Conservation (phyloP, 2,888 invertebrate species). For the Stratiomys singularior region DNA sequence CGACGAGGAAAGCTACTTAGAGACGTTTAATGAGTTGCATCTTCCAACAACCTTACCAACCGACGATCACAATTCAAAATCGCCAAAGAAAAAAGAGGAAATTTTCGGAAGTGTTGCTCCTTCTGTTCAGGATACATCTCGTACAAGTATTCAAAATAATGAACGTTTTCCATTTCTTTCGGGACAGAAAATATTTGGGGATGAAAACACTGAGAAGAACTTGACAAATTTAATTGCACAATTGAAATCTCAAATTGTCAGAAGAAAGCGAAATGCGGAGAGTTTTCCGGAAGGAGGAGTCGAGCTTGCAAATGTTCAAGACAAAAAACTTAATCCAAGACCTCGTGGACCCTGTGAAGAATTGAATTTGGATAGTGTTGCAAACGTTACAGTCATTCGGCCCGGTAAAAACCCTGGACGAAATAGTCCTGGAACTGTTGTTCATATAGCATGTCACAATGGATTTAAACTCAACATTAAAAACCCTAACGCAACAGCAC, state of each 20-base stretch:
- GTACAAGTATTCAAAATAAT: not conserved
- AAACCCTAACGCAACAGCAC: slow-evolving; percentile 77
- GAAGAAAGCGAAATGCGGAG: slow-evolving; percentile 55
- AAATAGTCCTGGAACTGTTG: slow-evolving; percentile 80
- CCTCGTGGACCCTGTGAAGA: slow-evolving; percentile 75
- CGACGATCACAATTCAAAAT: slow-evolving; percentile 54
- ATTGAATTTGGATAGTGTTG: slow-evolving; percentile 60
- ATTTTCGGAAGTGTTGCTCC: not conserved
- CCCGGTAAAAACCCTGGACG: slow-evolving; percentile 76
- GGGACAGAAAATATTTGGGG: not conserved
- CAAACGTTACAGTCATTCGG: slow-evolving; percentile 74
- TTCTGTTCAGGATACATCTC: not conserved
- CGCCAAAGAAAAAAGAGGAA: slow-evolving; percentile 16
- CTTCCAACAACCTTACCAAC: slow-evolving; percentile 55
- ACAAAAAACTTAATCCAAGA: slow-evolving; percentile 53
- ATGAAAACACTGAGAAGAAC: slow-evolving; percentile 46
- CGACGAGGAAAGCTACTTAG: slow-evolving; percentile 39
- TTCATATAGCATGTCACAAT: slow-evolving; percentile 79
- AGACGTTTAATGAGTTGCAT: slow-evolving; percentile 29
- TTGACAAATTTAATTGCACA: slow-evolving; percentile 58
- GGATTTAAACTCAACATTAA: slow-evolving; percentile 81
- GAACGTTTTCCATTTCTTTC: not conserved
- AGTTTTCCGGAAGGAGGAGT: slow-evolving; percentile 39
- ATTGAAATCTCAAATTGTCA: slow-evolving; percentile 61
- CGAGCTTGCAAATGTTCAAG: slow-evolving; percentile 33